Evolutionary conservation across 2,113 vertebrate genomes (phyloP).

Genomic region (Chascanopsetta lugubris): DNA sequence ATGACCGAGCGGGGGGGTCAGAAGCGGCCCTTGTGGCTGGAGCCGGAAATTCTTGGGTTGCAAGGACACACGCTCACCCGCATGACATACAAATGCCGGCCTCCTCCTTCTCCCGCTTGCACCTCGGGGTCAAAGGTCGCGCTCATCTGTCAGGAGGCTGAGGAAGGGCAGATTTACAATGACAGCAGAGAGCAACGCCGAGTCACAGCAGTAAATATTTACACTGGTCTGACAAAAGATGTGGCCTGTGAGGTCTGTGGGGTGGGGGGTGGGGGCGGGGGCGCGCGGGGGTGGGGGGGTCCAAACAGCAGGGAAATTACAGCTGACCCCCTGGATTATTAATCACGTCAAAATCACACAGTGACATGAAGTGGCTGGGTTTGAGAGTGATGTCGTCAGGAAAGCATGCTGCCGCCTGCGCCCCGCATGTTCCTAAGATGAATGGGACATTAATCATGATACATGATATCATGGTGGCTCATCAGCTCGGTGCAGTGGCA

Average conservation of each 20-base stretch:
- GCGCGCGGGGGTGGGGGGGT: too few relatives aligned
- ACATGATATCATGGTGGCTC: constrained; percentile 48
- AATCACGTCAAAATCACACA: constrained; percentile 47
- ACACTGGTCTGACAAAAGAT: constrained; percentile 75
- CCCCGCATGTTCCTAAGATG: constrained; percentile 49
- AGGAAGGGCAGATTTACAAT: constrained; percentile 74
- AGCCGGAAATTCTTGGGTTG: constrained; percentile 46
- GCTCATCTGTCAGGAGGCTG: constrained; percentile 70
- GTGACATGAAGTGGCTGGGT: constrained; percentile 48
- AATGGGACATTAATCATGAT: constrained; percentile 63
- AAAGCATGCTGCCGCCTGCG: constrained; percentile 49
- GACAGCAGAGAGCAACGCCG: constrained; percentile 66
- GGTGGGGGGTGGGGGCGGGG: too few relatives aligned
- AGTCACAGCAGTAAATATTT: constrained; percentile 78
- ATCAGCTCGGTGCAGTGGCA: constrained; percentile 39
- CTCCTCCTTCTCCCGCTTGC: constrained; percentile 59
- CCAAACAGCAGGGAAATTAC: constrained; percentile 58
- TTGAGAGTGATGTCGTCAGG: constrained; percentile 45
- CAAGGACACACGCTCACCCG: constrained; percentile 30
- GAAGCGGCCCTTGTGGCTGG: constrained; percentile 37
- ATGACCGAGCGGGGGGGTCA: constrained; percentile 54
- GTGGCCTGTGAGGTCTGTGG: constrained; percentile 58
- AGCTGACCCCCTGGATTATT: constrained; percentile 54
- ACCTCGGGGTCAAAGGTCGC: constrained; percentile 74
- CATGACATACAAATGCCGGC: constrained; percentile 55